Percentiles rank a stretch among this genome's conserved stretches.
These are phyloP conservation scores for Troglohyphantes excavatus DNA, from an alignment of 2,888 invertebrate species.

Conservation along the genomic window DNA sequence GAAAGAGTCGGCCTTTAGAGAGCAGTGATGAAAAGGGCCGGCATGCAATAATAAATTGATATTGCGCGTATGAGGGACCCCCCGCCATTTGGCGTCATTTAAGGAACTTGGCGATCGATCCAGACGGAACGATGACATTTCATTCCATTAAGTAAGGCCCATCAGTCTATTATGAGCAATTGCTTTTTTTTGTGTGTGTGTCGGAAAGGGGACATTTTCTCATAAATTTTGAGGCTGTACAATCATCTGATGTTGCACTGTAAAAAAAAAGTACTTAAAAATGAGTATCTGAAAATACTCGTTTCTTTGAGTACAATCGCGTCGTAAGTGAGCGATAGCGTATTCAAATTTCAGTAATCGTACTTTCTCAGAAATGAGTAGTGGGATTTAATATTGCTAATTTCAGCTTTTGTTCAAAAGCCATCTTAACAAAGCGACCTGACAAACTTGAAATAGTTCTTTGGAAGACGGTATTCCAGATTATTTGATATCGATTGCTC, in stretches of 20 bases:
- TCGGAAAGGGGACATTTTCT: background rate
- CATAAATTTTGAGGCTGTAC: background rate
- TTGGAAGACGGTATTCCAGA: too few species aligned
- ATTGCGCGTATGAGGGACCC: conserved; percentile 73
- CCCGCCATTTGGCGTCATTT: conserved; percentile 75
- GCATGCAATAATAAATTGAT: conserved; percentile 78
- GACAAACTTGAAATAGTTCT: too few species aligned
- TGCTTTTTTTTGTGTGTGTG: conserved; percentile 6
- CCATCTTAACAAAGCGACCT: too few species aligned
- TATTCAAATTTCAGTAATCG: too few species aligned
- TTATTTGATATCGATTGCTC: too few species aligned
- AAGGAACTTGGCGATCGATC: conserved; percentile 72
- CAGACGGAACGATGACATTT: conserved; percentile 65
- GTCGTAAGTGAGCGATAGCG: too few species aligned
- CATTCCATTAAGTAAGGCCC: conserved; percentile 70
- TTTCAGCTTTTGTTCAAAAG: too few species aligned
- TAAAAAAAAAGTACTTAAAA: too few species aligned
- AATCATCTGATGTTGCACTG: background rate
- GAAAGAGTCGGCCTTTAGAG: conserved; percentile 24
- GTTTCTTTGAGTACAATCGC: too few species aligned
- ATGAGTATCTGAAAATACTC: too few species aligned
- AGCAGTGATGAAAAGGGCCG: conserved; percentile 70
- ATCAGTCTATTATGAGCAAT: conserved; percentile 49
- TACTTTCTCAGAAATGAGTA: too few species aligned
- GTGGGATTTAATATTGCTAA: too few species aligned